Evolutionary conservation across 2,888 invertebrate species (phyloP), one percentile per base, ranked within the genome.

Genomic region (Malthinus flaveolus): DNA sequence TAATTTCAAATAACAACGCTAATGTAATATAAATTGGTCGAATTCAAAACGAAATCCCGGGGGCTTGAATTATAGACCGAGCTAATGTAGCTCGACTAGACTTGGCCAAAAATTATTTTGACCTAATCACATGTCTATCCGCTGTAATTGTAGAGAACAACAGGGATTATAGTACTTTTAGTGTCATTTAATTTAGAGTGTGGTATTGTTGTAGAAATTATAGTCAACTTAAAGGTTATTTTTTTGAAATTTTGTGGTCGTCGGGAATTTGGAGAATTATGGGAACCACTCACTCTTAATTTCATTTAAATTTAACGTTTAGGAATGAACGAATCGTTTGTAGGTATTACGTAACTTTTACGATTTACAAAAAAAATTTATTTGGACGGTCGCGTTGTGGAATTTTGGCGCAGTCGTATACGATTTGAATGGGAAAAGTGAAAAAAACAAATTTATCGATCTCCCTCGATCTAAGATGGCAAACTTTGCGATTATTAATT

Each of bases 1-100:
- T 64, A 67, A 68, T 67, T 68, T 66, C 66, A 67, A 68, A 67
- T 66, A 39, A 51, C 42, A 8, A 50, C 42, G 54, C 59, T 65
- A 64, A 65, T 65, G 65, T 59, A 56, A 62, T 71, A 71, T 72
- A 73, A 73, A 73, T 73, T 73, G 73, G 68, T 58, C 61, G 59
- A 61, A 61, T 62, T 61, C 57, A 55, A 50, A 54, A 50, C 32
- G 45, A 56, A 50, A 46, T 51, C 59, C 70, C 65, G 59, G 56
- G 52, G 68, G 70, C 65, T 65, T 66, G 68, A 68, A 68, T 70
- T 68, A 69, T 68, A 70, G 70, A 70, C 68, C 47, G 58, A 54
- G 37, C 57, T 68, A 68, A 68, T 68, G 66, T 56, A 42, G 42
- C 39, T 49, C 15, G 66, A 62, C 68, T 66, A 67, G 66, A 68